These are phyloP conservation scores for Gadopsis marmoratus DNA, from an alignment of 2,797 vertebrate genomes.

Conservation along the genomic window DNA sequence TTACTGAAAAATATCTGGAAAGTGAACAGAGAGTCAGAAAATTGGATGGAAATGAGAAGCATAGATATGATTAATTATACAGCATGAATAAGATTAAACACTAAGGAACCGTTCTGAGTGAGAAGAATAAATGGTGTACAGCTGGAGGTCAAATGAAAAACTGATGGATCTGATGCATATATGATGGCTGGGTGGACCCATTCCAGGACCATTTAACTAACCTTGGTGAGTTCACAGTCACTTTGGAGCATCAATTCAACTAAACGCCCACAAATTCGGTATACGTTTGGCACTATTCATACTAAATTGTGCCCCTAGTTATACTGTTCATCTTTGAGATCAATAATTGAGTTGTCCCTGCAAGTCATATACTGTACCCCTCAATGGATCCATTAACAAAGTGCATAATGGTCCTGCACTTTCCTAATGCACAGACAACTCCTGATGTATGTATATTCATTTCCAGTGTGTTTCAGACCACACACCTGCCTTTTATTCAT, in stretches of 20 bases:
- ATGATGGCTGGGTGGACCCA: slow-evolving; percentile 5
- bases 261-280: slow-evolving; percentile 25
- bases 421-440: slow-evolving; percentile 52
- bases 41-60: slow-evolving; percentile 59
- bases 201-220: slow-evolving; percentile 39
- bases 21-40: slow-evolving; percentile 27
- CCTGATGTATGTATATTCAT: too few species aligned
- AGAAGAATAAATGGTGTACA: slow-evolving; percentile 46
- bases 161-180: slow-evolving; percentile 39
- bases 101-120: slow-evolving; percentile 36
- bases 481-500: too few species aligned
- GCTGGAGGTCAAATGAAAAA: slow-evolving; percentile 55
- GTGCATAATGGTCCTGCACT: slow-evolving; percentile 47
- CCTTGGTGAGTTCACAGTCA: slow-evolving; percentile 27
- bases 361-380: slow-evolving; percentile 45
- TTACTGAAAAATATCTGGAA: slow-evolving; percentile 34
- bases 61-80: slow-evolving; percentile 58
- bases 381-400: slow-evolving; percentile 61
- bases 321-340: slow-evolving; percentile 48
- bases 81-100: slow-evolving; percentile 59
- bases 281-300: slow-evolving; percentile 36
- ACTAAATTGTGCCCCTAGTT: slow-evolving; percentile 34
- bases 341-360: slow-evolving; percentile 65
- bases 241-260: slow-evolving; percentile 23
- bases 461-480: too few species aligned